Evolutionary conservation across 2,888 invertebrate genomes (phyloP).

Genomic region (Trissolcus brochymenae): DNA sequence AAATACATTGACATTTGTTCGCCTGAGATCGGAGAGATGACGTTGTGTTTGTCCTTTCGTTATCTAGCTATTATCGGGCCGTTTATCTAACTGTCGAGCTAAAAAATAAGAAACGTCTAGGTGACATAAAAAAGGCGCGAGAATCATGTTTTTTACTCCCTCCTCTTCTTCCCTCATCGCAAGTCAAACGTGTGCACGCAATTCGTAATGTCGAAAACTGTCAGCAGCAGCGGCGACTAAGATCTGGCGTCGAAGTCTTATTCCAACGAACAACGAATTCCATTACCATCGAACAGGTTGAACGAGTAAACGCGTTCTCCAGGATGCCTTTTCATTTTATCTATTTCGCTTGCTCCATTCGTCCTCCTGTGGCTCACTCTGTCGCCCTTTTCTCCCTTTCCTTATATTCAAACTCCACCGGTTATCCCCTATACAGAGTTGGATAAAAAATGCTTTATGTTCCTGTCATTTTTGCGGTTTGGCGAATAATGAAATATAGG

Average conservation of each 20-base stretch:
- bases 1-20: conserved; percentile 8
- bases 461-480: conserved; percentile 43
- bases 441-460: conserved; percentile 49
- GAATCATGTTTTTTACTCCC: conserved; percentile 33
- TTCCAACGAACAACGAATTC: conserved; percentile 68
- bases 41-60: conserved; percentile 27
- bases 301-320: conserved; percentile 62
- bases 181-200: conserved; percentile 35
- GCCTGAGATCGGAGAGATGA: conserved; percentile 7
- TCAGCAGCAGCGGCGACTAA: conserved; percentile 51
- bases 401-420: conserved; percentile 30
- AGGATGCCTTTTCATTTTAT: conserved; percentile 60
- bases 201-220: conserved; percentile 48
- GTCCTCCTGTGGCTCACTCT: conserved; percentile 26
- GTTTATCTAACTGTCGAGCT: conserved; percentile 48
- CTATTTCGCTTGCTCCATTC: conserved; percentile 57
- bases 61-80: conserved; percentile 50
- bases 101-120: conserved; percentile 44
- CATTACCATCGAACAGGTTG: conserved; percentile 65
- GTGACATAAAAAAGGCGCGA: conserved; percentile 22
- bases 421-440: background rate
- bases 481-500: conserved; percentile 33
- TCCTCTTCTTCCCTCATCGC: background rate
- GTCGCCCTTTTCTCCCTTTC: conserved; percentile 5
- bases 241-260: conserved; percentile 63